These are phyloP conservation scores for Marmota monax DNA, from an alignment of 2,113 vertebrate species.

Conservation along the genomic window DNA sequence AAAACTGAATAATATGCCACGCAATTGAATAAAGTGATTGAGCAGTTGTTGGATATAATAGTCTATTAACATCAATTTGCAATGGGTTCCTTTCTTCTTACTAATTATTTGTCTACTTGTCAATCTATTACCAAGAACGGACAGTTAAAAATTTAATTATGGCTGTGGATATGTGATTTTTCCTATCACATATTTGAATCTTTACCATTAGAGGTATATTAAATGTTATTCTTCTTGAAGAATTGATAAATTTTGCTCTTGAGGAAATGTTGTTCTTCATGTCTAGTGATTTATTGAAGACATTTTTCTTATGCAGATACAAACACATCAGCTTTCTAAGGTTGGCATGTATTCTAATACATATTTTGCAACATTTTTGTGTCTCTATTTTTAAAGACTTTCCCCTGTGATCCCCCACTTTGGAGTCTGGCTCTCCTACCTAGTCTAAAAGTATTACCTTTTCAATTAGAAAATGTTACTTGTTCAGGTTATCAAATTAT, in stretches of 20 bases:
- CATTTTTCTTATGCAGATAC: not conserved
- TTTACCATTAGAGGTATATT: not conserved
- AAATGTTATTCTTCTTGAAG: not conserved
- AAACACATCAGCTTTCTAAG: not conserved
- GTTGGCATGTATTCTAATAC: not conserved
- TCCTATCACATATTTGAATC: not conserved
- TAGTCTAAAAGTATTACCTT: not conserved
- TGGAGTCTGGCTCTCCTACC: not conserved
- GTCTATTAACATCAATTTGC: not conserved
- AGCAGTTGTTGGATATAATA: not conserved
- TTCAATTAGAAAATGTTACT: not conserved
- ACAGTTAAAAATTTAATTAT: not conserved
- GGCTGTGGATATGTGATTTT: too few relatives aligned
- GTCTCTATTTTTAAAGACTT: not conserved
- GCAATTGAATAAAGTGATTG: not conserved
- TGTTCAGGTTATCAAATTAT: not conserved
- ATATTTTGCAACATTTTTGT: not conserved
- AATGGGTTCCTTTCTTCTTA: not conserved
- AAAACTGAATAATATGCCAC: not conserved
- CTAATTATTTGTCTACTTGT: not conserved
- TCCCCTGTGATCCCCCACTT: fast-evolving
- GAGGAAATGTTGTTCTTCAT: not conserved
- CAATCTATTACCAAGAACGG: not conserved
- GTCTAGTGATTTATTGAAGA: not conserved
- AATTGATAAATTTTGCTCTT: not conserved